A percentile compares a stretch with the other conserved stretches of the same genome.
Conservation (phyloP, 2,888 invertebrate species). For the Acrobasis repandana region DNA sequence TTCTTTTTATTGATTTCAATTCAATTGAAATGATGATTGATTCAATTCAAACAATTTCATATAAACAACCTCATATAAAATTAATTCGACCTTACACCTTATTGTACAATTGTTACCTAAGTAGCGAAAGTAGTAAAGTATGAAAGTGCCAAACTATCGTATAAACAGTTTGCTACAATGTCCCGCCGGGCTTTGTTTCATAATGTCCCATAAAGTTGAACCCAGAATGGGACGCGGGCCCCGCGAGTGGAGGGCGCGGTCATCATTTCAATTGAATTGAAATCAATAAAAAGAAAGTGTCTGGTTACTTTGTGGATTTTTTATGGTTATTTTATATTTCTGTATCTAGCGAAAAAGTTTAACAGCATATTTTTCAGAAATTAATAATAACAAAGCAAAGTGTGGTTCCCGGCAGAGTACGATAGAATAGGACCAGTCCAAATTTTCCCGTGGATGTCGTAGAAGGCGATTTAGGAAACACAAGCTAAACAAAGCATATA, state of each 20-base stretch:
- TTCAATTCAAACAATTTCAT: too few species aligned
- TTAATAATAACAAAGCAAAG: too few species aligned
- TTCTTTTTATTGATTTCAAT: slow-evolving; percentile 20
- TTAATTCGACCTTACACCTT: slow-evolving; percentile 29
- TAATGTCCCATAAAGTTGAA: slow-evolving; percentile 68
- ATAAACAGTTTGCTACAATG: slow-evolving; percentile 63
- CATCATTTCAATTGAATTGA: slow-evolving; percentile 2
- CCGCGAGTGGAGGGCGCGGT: slow-evolving; percentile 23
- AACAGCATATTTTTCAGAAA: too few species aligned
- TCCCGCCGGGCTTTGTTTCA: slow-evolving; percentile 61
- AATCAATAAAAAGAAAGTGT: slow-evolving; percentile 21
- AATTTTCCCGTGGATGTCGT: too few species aligned
- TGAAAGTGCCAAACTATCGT: slow-evolving; percentile 65
- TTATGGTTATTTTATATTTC: slow-evolving; percentile 27
- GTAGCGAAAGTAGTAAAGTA: slow-evolving; percentile 50
- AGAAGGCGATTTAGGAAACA: too few species aligned
- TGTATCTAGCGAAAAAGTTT: too few species aligned
- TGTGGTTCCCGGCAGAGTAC: too few species aligned
- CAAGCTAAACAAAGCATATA: too few species aligned
- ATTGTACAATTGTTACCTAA: slow-evolving; percentile 42
- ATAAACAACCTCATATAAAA: slow-evolving; percentile 2
- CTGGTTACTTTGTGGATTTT: slow-evolving; percentile 10
- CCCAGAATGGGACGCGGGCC: slow-evolving; percentile 40
- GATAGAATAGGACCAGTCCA: too few species aligned
- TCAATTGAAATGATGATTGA: slow-evolving; percentile 7